Evolutionary conservation across 2,113 vertebrate species (phyloP).

Genomic region (rat (Rattus norvegicus)): GRCr8 NC_086019.1:226349501-226350000

Average conservation of each 20-base stretch:
- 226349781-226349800: slow-evolving; percentile 48
- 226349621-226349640: too few relatives aligned
- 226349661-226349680: background rate
- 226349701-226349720: background rate
- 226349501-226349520: too few relatives aligned
- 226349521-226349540: too few relatives aligned
- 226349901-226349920: slow-evolving; percentile 44
- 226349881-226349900: background rate
- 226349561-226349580: too few relatives aligned
- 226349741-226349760: background rate
- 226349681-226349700: background rate
- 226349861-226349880: slow-evolving; percentile 19
- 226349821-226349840: background rate
- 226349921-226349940: slow-evolving; percentile 5
- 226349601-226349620: too few relatives aligned
- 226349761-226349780: slow-evolving; percentile 16
- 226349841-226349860: background rate
- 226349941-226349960: background rate
- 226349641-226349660: too few relatives aligned
- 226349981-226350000: background rate
- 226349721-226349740: background rate
- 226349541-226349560: too few relatives aligned
- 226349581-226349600: too few relatives aligned
- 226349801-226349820: slow-evolving; percentile 5
- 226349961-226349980: background rate